phyloP scores from a whole-genome alignment of 2,113 vertebrate species.

The Bos javanicus region DNA sequence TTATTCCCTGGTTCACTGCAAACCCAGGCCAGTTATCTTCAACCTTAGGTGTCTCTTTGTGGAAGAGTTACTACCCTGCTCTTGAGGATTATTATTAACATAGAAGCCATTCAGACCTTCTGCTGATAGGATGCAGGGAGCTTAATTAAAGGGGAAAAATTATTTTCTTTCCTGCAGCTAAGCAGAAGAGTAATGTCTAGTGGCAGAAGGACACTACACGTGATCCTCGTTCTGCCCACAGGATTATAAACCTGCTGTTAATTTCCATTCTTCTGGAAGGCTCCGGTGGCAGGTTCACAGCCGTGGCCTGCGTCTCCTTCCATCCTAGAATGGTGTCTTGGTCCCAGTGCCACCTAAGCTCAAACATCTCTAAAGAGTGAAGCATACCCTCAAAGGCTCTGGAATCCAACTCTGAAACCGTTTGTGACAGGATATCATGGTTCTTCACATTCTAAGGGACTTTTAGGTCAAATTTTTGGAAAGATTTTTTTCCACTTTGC shows the following conservation, averaged over 20 bases:
- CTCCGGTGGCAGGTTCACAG: fast-evolving
- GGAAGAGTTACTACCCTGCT: background rate
- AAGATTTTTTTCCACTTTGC: background rate
- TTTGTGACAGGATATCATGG: background rate
- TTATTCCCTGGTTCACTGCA: background rate
- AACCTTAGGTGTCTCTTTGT: background rate
- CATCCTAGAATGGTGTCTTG: background rate
- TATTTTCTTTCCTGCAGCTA: background rate
- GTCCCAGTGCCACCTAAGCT: background rate
- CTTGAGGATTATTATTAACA: background rate
- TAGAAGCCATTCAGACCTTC: background rate
- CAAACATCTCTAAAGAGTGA: background rate
- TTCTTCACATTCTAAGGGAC: background rate
- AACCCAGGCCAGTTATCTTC: too few species aligned
- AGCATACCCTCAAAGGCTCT: background rate
- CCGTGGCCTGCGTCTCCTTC: background rate
- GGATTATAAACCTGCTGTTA: background rate
- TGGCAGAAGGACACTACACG: background rate
- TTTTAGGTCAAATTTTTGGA: background rate
- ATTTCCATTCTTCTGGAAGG: background rate
- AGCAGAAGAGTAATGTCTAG: background rate
- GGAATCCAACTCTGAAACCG: background rate
- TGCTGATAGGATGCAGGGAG: background rate
- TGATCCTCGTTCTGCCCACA: background rate
- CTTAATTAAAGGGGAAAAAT: background rate